Evolutionary conservation across 2,113 vertebrate genomes (phyloP), one percentile per base, ranked within the genome.

Genomic region (Corythoichthys intestinalis): DNA sequence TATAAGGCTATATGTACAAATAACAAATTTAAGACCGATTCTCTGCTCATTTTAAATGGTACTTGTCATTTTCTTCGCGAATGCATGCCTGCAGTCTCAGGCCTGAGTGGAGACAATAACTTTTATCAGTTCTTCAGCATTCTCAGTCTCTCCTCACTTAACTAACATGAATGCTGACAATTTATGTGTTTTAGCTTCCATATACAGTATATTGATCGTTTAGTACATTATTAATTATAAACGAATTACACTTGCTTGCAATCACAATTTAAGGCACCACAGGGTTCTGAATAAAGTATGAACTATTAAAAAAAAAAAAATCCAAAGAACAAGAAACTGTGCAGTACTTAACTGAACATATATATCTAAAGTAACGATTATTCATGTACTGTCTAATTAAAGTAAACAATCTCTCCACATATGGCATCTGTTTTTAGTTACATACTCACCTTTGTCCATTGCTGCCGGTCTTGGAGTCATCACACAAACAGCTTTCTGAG

Each of bases 391-490:
- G 17, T 7, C 7, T 7, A n/a, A n/a, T 53, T 7, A 7, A 7
- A 53, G 28, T 58, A 2, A 58, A 58, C 3, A 34, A 56, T 8
- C 50, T 13, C 15, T 2, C 17, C 17, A 47, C 46, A 4, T 47
- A 11, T 47, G 46, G 9, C 9, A 50, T 50, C 13, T 17, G 48
- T 50, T 15, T 50, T 50, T 10, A 35, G 20, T 56, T n/a, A 46
- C 46, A 15, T n/a, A 83, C 90, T 92, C 85, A 94, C 94, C 89
- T 90, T 68, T 91, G 83, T 0, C 89, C 86, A 54, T 74, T 73
- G 53, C 79, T 83, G 60, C 63, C 78, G 72, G 81, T 91, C 2
- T 41, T 71, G 39, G 60, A 47, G 48, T 57, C 69, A 7, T 80
- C 85, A 4, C 77, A 65, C 50, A 28, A 44, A 13, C 17, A 49